phyloP scores from a whole-genome alignment of 2,113 vertebrate species.

The Aphyosemion australe region DNA sequence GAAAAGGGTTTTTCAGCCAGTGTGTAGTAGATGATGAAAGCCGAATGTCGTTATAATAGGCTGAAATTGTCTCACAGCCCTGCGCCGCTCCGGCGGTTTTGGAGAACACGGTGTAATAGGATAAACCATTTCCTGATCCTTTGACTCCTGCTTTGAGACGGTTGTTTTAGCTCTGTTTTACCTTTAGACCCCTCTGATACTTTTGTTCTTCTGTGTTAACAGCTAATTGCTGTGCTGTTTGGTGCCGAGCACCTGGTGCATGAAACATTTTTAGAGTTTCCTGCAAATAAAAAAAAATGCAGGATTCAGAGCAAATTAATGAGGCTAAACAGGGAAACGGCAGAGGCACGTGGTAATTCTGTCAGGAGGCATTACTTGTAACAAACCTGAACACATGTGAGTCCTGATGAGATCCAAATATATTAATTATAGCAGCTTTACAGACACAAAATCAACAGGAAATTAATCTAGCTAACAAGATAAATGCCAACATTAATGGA shows the following conservation, averaged over 20 bases:
- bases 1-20: neutral
- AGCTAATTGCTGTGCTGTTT: neutral
- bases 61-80: neutral
- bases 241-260: neutral
- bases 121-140: neutral
- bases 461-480: neutral
- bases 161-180: neutral
- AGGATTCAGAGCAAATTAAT: neutral
- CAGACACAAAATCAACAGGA: neutral
- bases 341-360: neutral
- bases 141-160: neutral
- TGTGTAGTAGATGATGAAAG: neutral
- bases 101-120: neutral
- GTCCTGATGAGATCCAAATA: neutral
- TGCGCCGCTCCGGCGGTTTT: neutral
- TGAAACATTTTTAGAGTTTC: neutral
- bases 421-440: constrained; percentile 9
- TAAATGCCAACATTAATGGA: constrained; percentile 1
- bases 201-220: neutral
- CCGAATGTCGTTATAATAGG: neutral
- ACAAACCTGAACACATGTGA: neutral
- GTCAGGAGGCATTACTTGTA: neutral
- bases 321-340: neutral
- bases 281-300: neutral
- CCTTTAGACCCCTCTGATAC: neutral